Percentiles rank a stretch among this genome's conserved stretches.
phyloP scores from a whole-genome alignment of 2,888 invertebrate species.

The Eilema sororculum region DNA sequence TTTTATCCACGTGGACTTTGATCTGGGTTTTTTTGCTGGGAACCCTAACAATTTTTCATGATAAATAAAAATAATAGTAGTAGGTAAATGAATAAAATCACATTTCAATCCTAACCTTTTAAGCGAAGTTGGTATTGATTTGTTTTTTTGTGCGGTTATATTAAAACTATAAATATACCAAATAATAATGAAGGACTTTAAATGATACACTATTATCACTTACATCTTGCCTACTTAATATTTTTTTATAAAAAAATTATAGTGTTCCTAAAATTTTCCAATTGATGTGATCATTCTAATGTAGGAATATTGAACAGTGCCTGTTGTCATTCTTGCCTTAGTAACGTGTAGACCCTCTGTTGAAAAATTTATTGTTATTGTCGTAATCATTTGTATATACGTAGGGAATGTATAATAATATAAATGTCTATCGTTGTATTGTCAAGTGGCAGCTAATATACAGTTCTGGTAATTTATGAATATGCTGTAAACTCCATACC shows the following conservation, averaged over 20 bases:
- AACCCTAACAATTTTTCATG: too few species aligned
- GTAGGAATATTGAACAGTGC: conserved; percentile 53
- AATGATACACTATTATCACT: neutral
- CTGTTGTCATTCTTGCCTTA: conserved; percentile 72
- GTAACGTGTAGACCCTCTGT: conserved; percentile 50
- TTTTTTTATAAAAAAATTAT: conserved; percentile 8
- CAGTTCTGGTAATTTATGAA: conserved; percentile 10
- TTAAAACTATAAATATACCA: neutral
- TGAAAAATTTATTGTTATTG: conserved; percentile 40
- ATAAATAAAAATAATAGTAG: too few species aligned
- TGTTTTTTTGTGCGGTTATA: neutral
- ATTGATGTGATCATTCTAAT: conserved; percentile 30
- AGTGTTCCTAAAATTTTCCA: conserved; percentile 21
- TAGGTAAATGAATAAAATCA: too few species aligned
- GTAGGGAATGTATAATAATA: conserved; percentile 35
- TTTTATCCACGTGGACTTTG: too few species aligned
- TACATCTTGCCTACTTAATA: conserved; percentile 19
- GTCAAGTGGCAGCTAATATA: conserved; percentile 35
- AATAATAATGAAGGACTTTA: neutral
- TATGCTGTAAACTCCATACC: neutral
- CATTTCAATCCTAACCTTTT: too few species aligned
- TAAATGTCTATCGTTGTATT: conserved; percentile 35
- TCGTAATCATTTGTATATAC: conserved; percentile 50
- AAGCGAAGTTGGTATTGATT: too few species aligned
- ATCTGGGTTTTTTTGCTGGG: too few species aligned